Conservation (phyloP, 2,113 vertebrate species). For the Dromiciops gliroides region DNA sequence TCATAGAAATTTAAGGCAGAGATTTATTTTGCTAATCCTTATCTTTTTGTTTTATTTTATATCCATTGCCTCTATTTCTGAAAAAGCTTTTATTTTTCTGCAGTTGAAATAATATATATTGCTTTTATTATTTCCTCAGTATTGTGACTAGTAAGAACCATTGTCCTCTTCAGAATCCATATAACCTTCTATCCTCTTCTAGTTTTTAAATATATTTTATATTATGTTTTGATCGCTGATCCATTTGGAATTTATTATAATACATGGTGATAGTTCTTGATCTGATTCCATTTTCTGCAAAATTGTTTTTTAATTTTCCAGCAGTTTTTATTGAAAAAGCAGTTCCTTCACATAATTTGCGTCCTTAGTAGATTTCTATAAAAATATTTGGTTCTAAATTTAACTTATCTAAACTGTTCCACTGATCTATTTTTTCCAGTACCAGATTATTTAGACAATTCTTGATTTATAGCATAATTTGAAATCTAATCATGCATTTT, state of each 20-base stretch:
- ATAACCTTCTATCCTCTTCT: neutral
- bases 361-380: neutral
- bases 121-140: neutral
- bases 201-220: neutral
- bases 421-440: neutral
- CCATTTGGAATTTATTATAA: neutral
- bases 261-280: neutral
- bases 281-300: neutral
- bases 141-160: neutral
- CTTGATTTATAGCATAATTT: neutral
- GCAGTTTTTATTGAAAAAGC: neutral
- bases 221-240: neutral
- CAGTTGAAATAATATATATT: neutral
- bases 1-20: neutral
- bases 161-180: neutral
- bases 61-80: neutral
- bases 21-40: neutral
- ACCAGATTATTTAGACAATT: neutral
- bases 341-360: neutral
- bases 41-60: neutral
- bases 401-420: neutral
- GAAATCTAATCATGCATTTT: neutral
- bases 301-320: neutral
- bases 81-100: neutral
- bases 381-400: neutral